phyloP scores from a whole-genome alignment of 2,888 invertebrate species.

The Drosophila pseudotalamancana region DNA sequence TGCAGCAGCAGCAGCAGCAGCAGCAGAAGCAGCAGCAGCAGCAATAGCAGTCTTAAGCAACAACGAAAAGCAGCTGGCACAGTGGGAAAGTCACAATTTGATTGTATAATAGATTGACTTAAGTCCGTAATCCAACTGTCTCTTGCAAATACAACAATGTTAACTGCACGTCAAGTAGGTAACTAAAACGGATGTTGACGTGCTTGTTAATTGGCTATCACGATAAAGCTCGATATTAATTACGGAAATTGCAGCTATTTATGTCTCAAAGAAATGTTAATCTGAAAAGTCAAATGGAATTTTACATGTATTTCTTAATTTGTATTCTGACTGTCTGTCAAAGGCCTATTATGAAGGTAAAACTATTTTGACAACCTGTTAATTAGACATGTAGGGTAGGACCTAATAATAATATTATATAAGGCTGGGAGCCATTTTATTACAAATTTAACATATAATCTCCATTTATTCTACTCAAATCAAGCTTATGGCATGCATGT shows the following conservation, averaged over 20 bases:
- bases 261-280: not conserved
- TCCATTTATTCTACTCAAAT: too few relatives aligned
- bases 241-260: not conserved
- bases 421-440: too few relatives aligned
- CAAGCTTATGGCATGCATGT: slow-evolving; percentile 1
- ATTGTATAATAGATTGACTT: not conserved
- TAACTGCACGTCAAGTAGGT: not conserved
- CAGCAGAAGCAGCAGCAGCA: slow-evolving; percentile 33
- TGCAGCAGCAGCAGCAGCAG: slow-evolving; percentile 33
- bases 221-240: not conserved
- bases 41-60: slow-evolving; percentile 33
- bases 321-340: too few relatives aligned
- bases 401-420: too few relatives aligned
- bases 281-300: not conserved
- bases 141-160: not conserved
- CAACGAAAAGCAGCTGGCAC: slow-evolving; percentile 8
- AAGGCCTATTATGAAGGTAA: too few relatives aligned
- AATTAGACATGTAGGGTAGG: too few relatives aligned
- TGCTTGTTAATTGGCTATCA: not conserved
- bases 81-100: not conserved
- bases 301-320: too few relatives aligned
- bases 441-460: too few relatives aligned
- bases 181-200: not conserved
- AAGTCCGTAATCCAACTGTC: not conserved
- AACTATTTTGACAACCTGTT: too few relatives aligned